These are phyloP conservation scores for Cabera pusaria DNA, from an alignment of 2,888 invertebrate genomes.

Conservation along the genomic window DNA sequence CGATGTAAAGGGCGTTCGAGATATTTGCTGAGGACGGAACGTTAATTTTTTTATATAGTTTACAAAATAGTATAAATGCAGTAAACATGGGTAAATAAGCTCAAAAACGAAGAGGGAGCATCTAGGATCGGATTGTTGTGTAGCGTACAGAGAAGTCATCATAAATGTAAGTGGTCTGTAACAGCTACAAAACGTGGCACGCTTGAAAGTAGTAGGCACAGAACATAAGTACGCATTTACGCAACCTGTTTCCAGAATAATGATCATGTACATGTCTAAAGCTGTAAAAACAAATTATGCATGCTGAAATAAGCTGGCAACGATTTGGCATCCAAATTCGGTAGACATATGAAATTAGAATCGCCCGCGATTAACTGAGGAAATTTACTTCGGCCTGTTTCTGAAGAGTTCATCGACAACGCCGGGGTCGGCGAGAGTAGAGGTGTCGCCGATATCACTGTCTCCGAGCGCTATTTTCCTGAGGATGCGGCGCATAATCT, in stretches of 20 bases:
- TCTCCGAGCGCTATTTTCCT: conserved; percentile 97
- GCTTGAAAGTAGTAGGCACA: too few relatives aligned
- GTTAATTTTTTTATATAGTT: too few relatives aligned
- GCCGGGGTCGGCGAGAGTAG: conserved; percentile 96
- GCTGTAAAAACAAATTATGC: too few relatives aligned
- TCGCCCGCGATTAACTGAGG: background rate
- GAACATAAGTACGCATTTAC: too few relatives aligned
- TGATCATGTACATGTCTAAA: too few relatives aligned
- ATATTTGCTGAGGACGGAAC: conserved; percentile 12
- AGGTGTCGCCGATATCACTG: conserved; percentile 94
- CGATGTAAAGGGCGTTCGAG: background rate
- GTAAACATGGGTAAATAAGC: background rate
- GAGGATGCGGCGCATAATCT: conserved; percentile 98
- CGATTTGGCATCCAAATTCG: conserved; percentile 9
- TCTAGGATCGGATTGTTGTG: too few relatives aligned
- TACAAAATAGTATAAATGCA: too few relatives aligned
- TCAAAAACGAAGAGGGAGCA: too few relatives aligned
- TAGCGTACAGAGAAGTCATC: too few relatives aligned
- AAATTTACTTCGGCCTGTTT: conserved; percentile 82
- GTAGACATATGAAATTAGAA: conserved; percentile 2
- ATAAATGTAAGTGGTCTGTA: too few relatives aligned
- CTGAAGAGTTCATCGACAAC: conserved; percentile 92
- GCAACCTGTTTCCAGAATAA: too few relatives aligned
- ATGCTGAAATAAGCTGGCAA: too few relatives aligned
- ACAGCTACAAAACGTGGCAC: background rate